Conservation (phyloP, 1,140 invertebrate species). For the Bicyclus anynana region DNA sequence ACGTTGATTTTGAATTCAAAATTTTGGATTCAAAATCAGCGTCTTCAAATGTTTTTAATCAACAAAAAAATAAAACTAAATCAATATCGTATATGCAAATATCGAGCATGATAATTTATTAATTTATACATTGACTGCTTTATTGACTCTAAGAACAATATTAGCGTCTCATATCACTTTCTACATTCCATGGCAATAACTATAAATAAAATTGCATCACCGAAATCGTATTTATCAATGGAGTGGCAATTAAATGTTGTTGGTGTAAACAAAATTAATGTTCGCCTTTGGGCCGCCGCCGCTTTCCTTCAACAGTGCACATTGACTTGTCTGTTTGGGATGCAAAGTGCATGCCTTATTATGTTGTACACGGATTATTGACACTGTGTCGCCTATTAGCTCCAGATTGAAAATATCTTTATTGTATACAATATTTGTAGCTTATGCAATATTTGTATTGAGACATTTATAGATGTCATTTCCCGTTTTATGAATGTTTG, state of each 20-base stretch:
- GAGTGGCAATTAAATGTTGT: slow-evolving; percentile 54
- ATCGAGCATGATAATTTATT: not conserved
- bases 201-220: slow-evolving; percentile 53
- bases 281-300: slow-evolving; percentile 32
- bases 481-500: too few species aligned
- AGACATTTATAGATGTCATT: too few species aligned
- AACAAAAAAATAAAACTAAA: not conserved
- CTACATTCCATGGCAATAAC: slow-evolving; percentile 38
- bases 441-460: not conserved
- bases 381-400: not conserved
- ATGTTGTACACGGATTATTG: not conserved
- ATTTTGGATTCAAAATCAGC: too few species aligned
- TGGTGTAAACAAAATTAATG: slow-evolving; percentile 45
- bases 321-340: slow-evolving; percentile 5
- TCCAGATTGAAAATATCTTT: not conserved
- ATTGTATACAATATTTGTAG: too few species aligned
- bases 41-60: too few species aligned
- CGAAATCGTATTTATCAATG: slow-evolving; percentile 53
- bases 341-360: not conserved
- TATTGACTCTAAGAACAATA: not conserved
- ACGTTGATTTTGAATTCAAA: too few species aligned
- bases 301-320: slow-evolving; percentile 1
- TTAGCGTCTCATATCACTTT: slow-evolving; percentile 28
- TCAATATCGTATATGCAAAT: not conserved
- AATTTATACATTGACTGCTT: not conserved